Conservation (phyloP, 2,888 invertebrate genomes). For the Therioaphis trifolii region DNA sequence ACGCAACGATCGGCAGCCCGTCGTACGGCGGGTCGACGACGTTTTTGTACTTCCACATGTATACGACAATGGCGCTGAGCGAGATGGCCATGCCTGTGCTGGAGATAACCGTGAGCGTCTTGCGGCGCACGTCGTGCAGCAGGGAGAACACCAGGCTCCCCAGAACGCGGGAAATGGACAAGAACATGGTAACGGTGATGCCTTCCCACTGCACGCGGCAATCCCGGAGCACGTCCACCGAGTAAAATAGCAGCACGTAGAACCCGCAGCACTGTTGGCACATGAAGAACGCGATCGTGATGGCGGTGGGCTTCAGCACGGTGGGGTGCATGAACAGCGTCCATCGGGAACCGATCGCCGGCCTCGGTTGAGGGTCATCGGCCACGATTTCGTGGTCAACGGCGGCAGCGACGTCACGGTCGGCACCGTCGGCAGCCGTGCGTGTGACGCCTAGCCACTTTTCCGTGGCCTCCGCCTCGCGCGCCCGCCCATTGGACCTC, state of each 20-base stretch:
- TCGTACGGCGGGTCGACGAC: constrained; percentile 24
- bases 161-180: constrained; percentile 21
- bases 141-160: constrained; percentile 31
- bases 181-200: constrained; percentile 4
- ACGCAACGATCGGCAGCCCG: constrained; percentile 2
- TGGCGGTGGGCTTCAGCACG: constrained; percentile 56
- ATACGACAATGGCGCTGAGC: not conserved
- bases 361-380: too few relatives aligned
- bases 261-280: constrained; percentile 59
- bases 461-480: constrained; percentile 39
- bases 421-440: not conserved
- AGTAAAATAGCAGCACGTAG: constrained; percentile 55
- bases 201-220: constrained; percentile 38
- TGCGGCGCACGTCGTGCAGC: constrained; percentile 30
- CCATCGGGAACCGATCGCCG: not conserved
- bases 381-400: too few relatives aligned
- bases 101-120: constrained; percentile 38
- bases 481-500: constrained; percentile 30
- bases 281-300: constrained; percentile 20
- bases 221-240: constrained; percentile 43
- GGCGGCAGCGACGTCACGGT: too few relatives aligned
- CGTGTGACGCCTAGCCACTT: not conserved
- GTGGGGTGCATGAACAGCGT: not conserved
- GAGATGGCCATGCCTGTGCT: constrained; percentile 49
- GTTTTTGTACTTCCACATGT: constrained; percentile 21